Conservation (phyloP, 2,888 invertebrate species). For the Ceramica pisi region DNA sequence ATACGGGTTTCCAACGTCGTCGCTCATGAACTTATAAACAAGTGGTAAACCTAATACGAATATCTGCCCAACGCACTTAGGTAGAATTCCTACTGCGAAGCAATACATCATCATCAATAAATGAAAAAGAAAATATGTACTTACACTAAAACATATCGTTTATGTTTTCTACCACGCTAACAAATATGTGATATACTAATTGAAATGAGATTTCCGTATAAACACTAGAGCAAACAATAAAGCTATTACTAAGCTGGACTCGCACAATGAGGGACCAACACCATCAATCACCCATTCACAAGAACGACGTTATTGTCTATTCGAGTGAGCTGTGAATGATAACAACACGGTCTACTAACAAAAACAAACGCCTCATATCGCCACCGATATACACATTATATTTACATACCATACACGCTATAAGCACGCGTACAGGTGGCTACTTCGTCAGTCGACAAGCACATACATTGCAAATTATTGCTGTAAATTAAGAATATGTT, state of each 20-base stretch:
- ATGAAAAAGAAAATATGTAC: not conserved
- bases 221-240: conserved; percentile 52
- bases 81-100: not conserved
- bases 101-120: not conserved
- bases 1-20: conserved; percentile 65
- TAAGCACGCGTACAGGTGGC: conserved; percentile 70
- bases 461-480: conserved; percentile 69
- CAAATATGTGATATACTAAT: conserved; percentile 51
- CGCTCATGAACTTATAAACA: conserved; percentile 67
- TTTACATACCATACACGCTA: conserved; percentile 70
- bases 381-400: conserved; percentile 59
- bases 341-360: conserved; percentile 74
- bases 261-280: conserved; percentile 66
- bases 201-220: conserved; percentile 35
- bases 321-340: conserved; percentile 72
- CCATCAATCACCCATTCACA: conserved; percentile 62
- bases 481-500: conserved; percentile 58
- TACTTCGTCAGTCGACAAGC: conserved; percentile 64
- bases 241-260: conserved; percentile 53
- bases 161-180: not conserved
- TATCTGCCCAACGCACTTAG: conserved; percentile 5
- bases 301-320: conserved; percentile 69
- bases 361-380: conserved; percentile 76
- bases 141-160: not conserved
- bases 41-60: conserved; percentile 43